Base-by-base conservation (phyloP, 2,113 vertebrate genomes). In the Rhizomys pruinosus region DNA sequence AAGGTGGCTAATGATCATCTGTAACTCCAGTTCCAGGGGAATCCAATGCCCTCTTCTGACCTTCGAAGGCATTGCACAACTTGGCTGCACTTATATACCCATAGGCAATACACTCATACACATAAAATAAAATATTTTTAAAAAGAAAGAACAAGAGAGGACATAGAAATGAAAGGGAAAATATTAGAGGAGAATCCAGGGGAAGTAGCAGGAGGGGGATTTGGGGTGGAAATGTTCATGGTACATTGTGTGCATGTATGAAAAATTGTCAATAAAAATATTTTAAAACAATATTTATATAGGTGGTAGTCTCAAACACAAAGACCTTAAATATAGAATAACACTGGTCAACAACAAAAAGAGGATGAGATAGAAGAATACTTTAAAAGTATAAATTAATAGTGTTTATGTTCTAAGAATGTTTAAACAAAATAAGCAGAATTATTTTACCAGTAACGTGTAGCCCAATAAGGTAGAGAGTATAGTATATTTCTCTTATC, bases 401-500 rank as follows among this genome's bases (percentile, higher is more conserved):
- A 90, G 6, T 68, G 71, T 29, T 63, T 64, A 68, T 27, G 8
- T 42, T 95, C 47, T 89, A 86, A 29, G 95, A 89, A 84, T 47
- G 61, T 47, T 84, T 69, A 92, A 96, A 55, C 90, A 80, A 93
- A 19, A 44, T 72, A 85, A 68, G 68, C 84, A 91, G 80, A 84
- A 52, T 73, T 91, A 47, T 39, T 68, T 93, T n/a, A 87, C 29
- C 76, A 47, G 32, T 61, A 87, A 90, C 22, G 57, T 71, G 42
- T 34, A 29, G 37, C 25, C 16, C 47, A 88, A 4, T 34, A 92
- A 78, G 39, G 22, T 61, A 74, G 2, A 90, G 61, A 42, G 4
- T 6, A 22, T 52, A 23, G 27, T 71, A 15, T 44, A 63, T 66
- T 85, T 77, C 73, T 90, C n/a, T 20, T 10, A 68, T 42, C 52